phyloP scores from a whole-genome alignment of 2,888 invertebrate genomes.

The Itoplectis maculator region DNA sequence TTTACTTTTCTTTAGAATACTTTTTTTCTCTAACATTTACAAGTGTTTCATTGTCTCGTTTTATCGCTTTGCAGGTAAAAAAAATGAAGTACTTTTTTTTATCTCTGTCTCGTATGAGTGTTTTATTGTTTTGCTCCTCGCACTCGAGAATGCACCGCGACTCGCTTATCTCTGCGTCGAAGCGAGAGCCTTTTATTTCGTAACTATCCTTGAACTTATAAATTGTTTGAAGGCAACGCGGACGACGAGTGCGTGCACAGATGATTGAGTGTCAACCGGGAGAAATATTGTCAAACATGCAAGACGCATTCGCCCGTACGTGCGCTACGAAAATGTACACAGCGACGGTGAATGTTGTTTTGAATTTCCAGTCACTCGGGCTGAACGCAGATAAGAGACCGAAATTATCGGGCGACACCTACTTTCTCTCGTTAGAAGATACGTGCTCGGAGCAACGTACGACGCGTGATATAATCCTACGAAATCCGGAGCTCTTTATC shows the following conservation, averaged over 20 bases:
- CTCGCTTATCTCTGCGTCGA: not conserved
- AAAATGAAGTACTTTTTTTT: not conserved
- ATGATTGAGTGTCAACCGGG: not conserved
- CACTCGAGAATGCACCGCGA: no score
- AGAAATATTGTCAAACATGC: not conserved
- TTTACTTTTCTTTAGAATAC: no score
- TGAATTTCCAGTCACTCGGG: not conserved
- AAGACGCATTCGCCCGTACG: not conserved
- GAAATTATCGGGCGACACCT: not conserved
- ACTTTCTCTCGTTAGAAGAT: constrained; percentile 8
- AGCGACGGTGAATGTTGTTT: not conserved
- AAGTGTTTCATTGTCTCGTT: no score
- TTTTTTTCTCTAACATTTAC: no score
- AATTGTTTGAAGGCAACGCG: constrained; percentile 24
- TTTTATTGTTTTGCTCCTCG: not conserved
- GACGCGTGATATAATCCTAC: not conserved
- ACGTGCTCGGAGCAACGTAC: not conserved
- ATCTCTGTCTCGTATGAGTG: not conserved
- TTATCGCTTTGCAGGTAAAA: not conserved
- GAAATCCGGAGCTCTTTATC: not conserved
- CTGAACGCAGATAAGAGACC: not conserved
- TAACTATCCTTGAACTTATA: constrained; percentile 30
- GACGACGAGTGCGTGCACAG: not conserved
- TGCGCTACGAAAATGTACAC: not conserved
- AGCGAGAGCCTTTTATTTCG: constrained; percentile 17